Evolutionary conservation across 2,888 invertebrate species (phyloP).

Genomic region (Leptopilina myrica): DNA sequence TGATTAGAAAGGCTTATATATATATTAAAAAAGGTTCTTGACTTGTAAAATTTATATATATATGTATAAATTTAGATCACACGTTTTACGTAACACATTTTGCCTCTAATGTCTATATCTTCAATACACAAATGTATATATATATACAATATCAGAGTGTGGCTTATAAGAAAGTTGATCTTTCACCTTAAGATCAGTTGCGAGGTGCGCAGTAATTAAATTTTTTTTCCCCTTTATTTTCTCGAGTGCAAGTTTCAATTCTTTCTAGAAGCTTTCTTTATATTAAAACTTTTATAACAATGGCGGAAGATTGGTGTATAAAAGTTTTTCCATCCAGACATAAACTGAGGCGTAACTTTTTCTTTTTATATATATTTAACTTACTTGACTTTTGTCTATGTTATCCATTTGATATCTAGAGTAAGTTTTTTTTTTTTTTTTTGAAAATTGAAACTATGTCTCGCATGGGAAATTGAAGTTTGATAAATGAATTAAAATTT

Average conservation of each 20-base stretch:
- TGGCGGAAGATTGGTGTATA: no score
- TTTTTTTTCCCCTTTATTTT: not conserved
- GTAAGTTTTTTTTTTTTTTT: no score
- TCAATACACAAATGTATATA: not conserved
- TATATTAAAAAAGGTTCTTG: conserved; percentile 31
- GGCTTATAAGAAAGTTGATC: conserved; percentile 8
- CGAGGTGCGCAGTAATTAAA: not conserved
- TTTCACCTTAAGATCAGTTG: not conserved
- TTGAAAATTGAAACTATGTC: no score
- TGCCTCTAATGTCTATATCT: not conserved
- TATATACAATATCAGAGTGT: not conserved
- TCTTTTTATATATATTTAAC: no score
- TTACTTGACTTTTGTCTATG: no score
- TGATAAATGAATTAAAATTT: no score
- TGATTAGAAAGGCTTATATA: conserved; percentile 20
- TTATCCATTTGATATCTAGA: no score
- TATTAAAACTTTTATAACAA: no score
- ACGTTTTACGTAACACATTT: conserved; percentile 30
- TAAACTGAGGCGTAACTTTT: no score
- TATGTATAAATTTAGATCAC: conserved; percentile 15
- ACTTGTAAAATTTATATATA: not conserved
- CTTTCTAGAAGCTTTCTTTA: not conserved
- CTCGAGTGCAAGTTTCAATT: not conserved
- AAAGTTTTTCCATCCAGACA: no score
- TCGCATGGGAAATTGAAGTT: no score